These are phyloP conservation scores for Misgurnus mizolepis DNA, from an alignment of 2,113 vertebrate genomes.

Conservation along the genomic window DNA sequence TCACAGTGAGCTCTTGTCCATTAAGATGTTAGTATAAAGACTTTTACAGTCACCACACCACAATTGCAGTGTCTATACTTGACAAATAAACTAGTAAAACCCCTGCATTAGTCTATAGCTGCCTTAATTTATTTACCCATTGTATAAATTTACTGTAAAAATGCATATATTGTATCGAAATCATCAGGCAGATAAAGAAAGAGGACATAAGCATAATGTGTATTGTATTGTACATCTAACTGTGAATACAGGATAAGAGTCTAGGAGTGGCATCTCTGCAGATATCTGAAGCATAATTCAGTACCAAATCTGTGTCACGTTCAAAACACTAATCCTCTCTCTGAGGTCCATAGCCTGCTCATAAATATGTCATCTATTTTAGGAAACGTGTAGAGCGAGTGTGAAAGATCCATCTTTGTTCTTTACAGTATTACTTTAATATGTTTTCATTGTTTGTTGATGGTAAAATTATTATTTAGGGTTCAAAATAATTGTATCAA, in stretches of 20 bases:
- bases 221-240: background rate
- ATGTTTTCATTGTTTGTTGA: background rate
- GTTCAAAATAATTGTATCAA: background rate
- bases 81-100: too few species aligned
- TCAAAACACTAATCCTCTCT: background rate
- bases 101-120: too few species aligned
- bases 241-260: background rate
- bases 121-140: too few species aligned
- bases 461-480: background rate
- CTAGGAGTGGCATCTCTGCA: conserved; percentile 37
- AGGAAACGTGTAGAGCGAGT: background rate
- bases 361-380: background rate
- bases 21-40: too few species aligned
- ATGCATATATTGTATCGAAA: too few species aligned
- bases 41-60: too few species aligned
- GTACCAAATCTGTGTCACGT: conserved; percentile 11
- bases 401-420: background rate
- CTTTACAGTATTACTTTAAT: background rate
- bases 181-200: background rate
- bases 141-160: too few species aligned
- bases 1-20: too few species aligned
- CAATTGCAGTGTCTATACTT: too few species aligned
- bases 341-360: background rate
- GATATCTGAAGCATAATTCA: background rate
- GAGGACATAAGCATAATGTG: background rate